Base-by-base conservation (phyloP, 2,113 vertebrate species). In the Notothenia rossii region DNA sequence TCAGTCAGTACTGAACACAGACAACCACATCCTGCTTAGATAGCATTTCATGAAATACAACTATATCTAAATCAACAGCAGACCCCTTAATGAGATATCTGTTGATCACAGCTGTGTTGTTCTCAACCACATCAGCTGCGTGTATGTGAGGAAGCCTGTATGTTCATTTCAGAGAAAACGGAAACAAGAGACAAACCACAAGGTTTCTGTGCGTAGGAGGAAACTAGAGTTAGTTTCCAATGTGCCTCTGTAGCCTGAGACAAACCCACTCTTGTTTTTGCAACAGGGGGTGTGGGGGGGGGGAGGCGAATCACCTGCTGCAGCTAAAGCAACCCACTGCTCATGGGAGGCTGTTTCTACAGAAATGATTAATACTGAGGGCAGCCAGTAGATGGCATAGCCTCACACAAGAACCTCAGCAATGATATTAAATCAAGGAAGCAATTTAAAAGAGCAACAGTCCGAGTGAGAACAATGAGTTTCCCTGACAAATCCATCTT, bases 221-320 rank as follows among this genome's bases (percentile, higher is more conserved):
- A 89, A 91, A 88, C 71, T 83, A 87, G 46, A 73, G 82, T 73
- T 54, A 75, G 78, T 89, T 93, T 92, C 90, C 88, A 87, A 79
- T 64, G 82, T 63, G 77, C 79, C 61, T 88, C 51, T 76, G 65
- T 43, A 84, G 62, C 83, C 80, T 85, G 18, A 92, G 62, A 83
- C 83, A 79, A 90, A 90, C 83, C 20, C 76, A 72, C 9, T 72
- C 6, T 56, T 77, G 64, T 91, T 89, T 85, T 83, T 81, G 75
- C 67, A 84, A 86, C 49, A 25, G 15, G 11, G 33, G 36, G 2
- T n/a, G 15, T n/a, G 36, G 22, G 15, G 8, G 5, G 20, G 4
- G 13, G 10, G 1, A 14, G 10, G 22, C 36, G 36, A 40, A 56
- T 67, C 79, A 62, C 66, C 76, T 60, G 61, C 81, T 73, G 69